Conservation (phyloP, 2,113 vertebrate genomes). For the Centrocercus urophasianus region DNA sequence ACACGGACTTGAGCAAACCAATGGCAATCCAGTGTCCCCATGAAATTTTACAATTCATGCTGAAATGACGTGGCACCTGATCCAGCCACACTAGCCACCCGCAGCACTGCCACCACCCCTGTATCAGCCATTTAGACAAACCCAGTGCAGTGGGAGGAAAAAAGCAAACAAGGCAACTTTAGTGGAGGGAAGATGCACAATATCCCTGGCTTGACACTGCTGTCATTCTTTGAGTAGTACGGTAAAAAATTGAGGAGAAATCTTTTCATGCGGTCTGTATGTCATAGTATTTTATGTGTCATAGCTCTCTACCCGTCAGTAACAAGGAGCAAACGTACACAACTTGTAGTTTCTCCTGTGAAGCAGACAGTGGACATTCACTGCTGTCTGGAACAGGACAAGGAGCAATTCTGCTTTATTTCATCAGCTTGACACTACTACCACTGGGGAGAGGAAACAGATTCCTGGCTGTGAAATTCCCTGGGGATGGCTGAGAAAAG, state of each 20-base stretch:
- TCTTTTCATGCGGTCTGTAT: not conserved
- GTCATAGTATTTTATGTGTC: not conserved
- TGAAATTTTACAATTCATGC: not conserved
- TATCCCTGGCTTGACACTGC: not conserved
- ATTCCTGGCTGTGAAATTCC: not conserved
- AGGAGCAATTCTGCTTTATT: not conserved
- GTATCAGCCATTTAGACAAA: not conserved
- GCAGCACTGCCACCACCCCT: not conserved
- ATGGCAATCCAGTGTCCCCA: not conserved
- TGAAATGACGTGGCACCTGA: not conserved
- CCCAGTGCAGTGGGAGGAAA: not conserved
- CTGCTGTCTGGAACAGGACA: not conserved
- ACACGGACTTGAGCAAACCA: not conserved
- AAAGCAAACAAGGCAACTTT: not conserved
- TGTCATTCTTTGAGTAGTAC: not conserved
- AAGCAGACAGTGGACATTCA: not conserved
- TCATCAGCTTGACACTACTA: not conserved
- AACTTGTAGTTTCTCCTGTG: not conserved
- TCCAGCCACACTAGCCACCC: not conserved
- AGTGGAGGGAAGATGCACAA: not conserved
- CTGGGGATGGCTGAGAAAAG: not conserved
- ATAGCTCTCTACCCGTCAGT: not conserved
- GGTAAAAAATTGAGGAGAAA: not conserved
- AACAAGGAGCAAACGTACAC: not conserved
- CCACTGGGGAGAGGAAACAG: not conserved